phyloP scores from a whole-genome alignment of 2,113 vertebrate genomes.

The Otocyon megalotis region DNA sequence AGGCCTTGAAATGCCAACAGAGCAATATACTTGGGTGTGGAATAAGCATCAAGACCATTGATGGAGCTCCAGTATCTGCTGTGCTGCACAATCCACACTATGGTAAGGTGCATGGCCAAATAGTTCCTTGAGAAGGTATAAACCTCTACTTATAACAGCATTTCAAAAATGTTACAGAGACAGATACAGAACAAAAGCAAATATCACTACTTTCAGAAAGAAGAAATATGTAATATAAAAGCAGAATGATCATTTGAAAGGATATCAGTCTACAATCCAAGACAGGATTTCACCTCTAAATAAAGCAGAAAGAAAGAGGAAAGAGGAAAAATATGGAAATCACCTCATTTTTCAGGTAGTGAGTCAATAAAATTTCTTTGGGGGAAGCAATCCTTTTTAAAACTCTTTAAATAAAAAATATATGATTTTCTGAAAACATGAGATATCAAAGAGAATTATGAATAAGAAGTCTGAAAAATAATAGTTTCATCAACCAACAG shows the following conservation, averaged over 20 bases:
- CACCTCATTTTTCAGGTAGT: neutral
- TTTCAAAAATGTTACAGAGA: neutral
- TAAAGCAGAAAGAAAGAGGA: neutral
- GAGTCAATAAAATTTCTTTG: neutral
- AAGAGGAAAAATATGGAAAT: neutral
- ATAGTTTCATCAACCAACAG: neutral
- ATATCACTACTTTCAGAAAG: neutral
- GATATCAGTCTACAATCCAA: neutral
- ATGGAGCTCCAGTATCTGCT: neutral
- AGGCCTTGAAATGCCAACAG: neutral
- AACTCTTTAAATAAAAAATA: neutral
- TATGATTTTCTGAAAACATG: neutral
- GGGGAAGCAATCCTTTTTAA: neutral
- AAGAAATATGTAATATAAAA: neutral
- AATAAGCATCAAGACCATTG: neutral
- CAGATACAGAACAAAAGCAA: neutral
- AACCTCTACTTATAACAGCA: neutral
- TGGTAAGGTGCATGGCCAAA: accelerated
- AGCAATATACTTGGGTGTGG: neutral
- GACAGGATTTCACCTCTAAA: neutral
- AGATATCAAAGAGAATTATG: neutral
- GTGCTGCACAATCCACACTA: neutral
- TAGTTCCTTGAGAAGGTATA: neutral
- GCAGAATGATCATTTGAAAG: neutral
- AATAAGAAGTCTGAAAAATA: neutral